Evolutionary conservation across 2,113 vertebrate species (phyloP).

Genomic region (Atrichornis clamosus): DNA sequence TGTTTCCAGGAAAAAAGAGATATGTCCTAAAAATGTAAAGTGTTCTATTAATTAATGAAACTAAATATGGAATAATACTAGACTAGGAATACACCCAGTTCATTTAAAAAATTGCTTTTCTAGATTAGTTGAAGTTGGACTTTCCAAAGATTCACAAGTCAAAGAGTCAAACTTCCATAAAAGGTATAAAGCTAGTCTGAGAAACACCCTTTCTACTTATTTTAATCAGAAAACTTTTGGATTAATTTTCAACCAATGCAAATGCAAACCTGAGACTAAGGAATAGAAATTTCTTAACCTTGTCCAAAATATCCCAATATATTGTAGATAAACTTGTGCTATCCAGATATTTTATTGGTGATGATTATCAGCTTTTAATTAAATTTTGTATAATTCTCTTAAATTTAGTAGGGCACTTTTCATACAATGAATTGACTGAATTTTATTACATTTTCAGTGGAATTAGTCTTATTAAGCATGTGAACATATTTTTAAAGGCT

Average conservation of each 20-base stretch:
- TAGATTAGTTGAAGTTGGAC: background rate
- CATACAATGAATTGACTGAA: background rate
- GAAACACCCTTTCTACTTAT: background rate
- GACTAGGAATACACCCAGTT: background rate
- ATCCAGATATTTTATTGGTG: background rate
- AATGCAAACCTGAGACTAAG: background rate
- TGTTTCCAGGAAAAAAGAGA: background rate
- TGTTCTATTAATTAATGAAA: background rate
- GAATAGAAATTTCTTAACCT: background rate
- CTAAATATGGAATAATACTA: background rate
- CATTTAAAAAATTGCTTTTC: background rate
- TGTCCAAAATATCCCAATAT: background rate
- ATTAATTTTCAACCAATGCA: background rate
- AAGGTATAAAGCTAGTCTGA: background rate
- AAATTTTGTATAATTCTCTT: background rate
- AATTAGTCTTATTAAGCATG: background rate
- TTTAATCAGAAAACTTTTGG: background rate
- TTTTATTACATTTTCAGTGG: background rate
- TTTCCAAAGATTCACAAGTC: background rate
- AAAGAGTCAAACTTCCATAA: background rate
- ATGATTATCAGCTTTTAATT: background rate
- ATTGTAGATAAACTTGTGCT: background rate
- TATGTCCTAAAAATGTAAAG: background rate
- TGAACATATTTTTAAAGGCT: background rate
- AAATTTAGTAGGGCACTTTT: background rate